Percentiles rank a stretch among this genome's conserved stretches.
These are phyloP conservation scores for Bursaphelenchus okinawaensis DNA, from an alignment of 2,888 invertebrate genomes.

Conservation along the genomic window DNA sequence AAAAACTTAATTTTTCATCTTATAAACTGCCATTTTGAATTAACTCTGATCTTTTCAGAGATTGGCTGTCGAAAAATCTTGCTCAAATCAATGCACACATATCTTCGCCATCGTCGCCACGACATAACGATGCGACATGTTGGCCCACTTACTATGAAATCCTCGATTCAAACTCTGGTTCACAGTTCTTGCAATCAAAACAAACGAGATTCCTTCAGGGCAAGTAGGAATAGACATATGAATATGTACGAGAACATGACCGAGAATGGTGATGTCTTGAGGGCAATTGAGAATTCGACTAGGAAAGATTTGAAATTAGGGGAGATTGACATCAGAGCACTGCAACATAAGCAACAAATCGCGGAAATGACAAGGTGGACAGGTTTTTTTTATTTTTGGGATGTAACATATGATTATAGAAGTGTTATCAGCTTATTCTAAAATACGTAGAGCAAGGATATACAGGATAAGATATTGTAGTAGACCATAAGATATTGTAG, in stretches of 20 bases:
- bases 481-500: no score
- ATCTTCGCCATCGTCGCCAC: conserved; percentile 15
- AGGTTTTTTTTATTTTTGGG: no score
- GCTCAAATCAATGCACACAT: conserved; percentile 25
- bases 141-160: conserved; percentile 32
- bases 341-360: conserved; percentile 93
- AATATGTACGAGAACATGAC: conserved; percentile 82
- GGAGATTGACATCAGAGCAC: conserved; percentile 62
- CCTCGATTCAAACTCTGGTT: conserved; percentile 22
- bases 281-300: conserved; percentile 34
- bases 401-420: no score
- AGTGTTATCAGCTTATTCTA: no score
- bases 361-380: conserved; percentile 72
- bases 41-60: no score
- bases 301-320: conserved; percentile 39
- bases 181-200: conserved; percentile 22
- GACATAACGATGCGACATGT: conserved; percentile 28
- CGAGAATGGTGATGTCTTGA: conserved; percentile 84
- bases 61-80: conserved; percentile 29
- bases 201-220: conserved; percentile 15
- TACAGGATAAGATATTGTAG: no score
- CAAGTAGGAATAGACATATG: conserved; percentile 15
- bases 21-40: no score
- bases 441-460: no score
- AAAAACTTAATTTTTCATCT: no score